Base-by-base conservation (phyloP, 1,140 invertebrate species). In the Saccostrea echinata region DNA sequence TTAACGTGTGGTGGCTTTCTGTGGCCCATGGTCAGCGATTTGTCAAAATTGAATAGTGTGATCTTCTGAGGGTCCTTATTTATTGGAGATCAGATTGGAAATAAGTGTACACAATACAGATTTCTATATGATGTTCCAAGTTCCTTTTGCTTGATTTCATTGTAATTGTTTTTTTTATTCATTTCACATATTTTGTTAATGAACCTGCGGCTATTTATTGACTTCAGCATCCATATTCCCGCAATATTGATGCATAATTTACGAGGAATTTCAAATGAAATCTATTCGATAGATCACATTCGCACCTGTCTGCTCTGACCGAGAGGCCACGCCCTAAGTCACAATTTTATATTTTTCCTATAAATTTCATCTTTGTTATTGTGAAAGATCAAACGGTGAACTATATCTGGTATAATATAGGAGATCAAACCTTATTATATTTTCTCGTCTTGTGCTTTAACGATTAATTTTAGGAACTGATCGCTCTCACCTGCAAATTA, bases 341-440 rank as follows among this genome's bases (percentile, higher is more conserved):
- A 76, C 27, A 33, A 27, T 76, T 71, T 76, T 76, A 30, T 76
- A 30, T 30, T 76, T 76, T 33, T 11, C 24, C 68, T 12, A 76
- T 76, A 30, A 33, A 76, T 76, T 76, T 76, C 68, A 76, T 76
- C 27, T 76, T 76, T 33, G 27, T 76, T 76, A 76, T 33, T 76
- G 68, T 76, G 9, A 1, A 33, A 76, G 68, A 76, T 76, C 68
- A 76, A 76, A 76, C 24, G 68, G 13, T 16, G 1, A 18, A 33
- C 27, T 16, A 30, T 76, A 76, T 76, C 27, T 76, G 13, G 24
- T 33, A 3, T 30, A 76, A 76, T 30, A 76, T 76, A 76, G 3
- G 68, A 76, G 68, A 30, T 21, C n/a, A 24, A 12, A 11, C 24
- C 16, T 76, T 16, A 27, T 30, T 30, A 76, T 76, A 76, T 30